Base-by-base conservation (phyloP, 2,113 vertebrate species). In the Brachirus orientalis region DNA sequence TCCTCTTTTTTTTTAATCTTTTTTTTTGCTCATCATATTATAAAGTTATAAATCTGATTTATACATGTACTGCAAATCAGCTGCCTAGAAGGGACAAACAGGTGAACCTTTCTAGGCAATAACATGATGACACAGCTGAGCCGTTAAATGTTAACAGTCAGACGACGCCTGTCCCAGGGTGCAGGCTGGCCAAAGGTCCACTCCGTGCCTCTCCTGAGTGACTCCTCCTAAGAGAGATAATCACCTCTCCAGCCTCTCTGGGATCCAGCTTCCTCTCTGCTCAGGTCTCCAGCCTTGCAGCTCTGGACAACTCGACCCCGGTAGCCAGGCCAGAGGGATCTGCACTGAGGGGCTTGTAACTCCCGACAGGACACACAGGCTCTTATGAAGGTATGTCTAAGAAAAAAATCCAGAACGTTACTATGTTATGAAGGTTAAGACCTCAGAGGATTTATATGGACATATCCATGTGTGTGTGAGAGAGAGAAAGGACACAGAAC, bases 121-220 rank as follows among this genome's bases (percentile, higher is more conserved):
- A 77, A 71, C 43, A 47, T 55, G 75, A 87, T 86, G 83, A 82
- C 77, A 80, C 75, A 80, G 84, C 74, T 75, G 63, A 81, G 58
- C 66, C 64, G 88, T 91, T 90, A 90, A 90, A 87, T 87, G 88
- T 88, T 91, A 91, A 91, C 90, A 13, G 44, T 62, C 33, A 20
- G 80, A 18, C 59, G 38, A 82, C 69, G 75, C 85, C 84, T 71
- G 63, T 86, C 75, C 44, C 70, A 88, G 72, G 72, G 85, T 86
- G 51, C 82, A 80, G 63, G 37, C 37, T 17, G 87, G 63, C 47
- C 88, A 88, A 91, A 91, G 86, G 84, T 91, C 78, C 54, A 41
- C 47, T 11, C 28, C 20, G 11, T 19, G 22, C 35, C 56, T 70
- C 43, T 66, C 17, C 68, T n/a, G n/a, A 65, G 22, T 46, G 67